phyloP scores from a whole-genome alignment of 2,113 vertebrate species.

The Ciconia maguari region DNA sequence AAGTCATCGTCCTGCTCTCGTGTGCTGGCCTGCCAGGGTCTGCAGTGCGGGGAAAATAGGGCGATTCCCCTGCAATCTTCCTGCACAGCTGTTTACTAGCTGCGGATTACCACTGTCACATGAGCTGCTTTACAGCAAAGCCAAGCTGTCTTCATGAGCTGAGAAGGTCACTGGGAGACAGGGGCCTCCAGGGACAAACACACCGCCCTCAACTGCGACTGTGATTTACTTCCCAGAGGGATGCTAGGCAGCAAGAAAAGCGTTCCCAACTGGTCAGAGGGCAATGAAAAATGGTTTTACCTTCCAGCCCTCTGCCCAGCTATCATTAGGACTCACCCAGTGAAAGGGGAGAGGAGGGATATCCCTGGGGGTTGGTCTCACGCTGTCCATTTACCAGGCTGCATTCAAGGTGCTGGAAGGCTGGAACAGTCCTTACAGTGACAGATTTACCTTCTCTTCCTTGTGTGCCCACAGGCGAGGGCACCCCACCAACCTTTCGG shows the following conservation, averaged over 20 bases:
- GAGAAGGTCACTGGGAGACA: conserved; percentile 77
- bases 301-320: background rate
- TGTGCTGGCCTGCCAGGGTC: background rate
- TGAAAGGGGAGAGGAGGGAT: background rate
- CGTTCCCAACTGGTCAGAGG: accelerated
- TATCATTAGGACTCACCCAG: background rate
- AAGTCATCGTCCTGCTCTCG: background rate
- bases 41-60: conserved; percentile 75
- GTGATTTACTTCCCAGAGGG: background rate
- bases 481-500: accelerated
- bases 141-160: conserved; percentile 75
- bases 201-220: background rate
- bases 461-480: background rate
- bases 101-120: conserved; percentile 80
- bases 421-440: background rate
- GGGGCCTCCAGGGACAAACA: background rate
- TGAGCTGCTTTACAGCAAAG: conserved; percentile 79
- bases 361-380: background rate
- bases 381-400: background rate
- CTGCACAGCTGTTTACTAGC: conserved; percentile 69
- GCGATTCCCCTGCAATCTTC: conserved; percentile 70
- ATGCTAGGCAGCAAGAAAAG: accelerated
- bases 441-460: background rate
- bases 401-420: background rate
- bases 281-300: background rate